A percentile compares a stretch with the other conserved stretches of the same genome.
Evolutionary conservation across 1,140 invertebrate species (phyloP).

Genomic region (Drosophila novamexicana): DNA sequence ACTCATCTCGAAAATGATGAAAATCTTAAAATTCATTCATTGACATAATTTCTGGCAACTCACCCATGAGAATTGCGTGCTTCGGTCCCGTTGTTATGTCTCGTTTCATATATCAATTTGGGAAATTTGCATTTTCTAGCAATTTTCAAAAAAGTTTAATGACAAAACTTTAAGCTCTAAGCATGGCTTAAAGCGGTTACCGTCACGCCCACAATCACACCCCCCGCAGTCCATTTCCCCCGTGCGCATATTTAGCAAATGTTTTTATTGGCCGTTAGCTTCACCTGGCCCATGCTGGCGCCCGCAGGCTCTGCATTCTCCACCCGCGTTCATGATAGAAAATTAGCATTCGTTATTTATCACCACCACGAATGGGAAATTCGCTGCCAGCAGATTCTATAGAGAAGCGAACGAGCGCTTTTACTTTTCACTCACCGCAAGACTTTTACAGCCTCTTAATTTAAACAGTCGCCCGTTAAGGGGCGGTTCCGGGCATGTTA

Average conservation of each 20-base stretch:
- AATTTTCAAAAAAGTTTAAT: slow-evolving; percentile 42
- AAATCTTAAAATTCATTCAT: slow-evolving; percentile 25
- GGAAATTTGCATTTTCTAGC: slow-evolving; percentile 45
- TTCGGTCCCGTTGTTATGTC: slow-evolving; percentile 31
- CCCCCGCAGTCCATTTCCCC: neutral
- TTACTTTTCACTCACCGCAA: slow-evolving; percentile 78
- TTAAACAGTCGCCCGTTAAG: slow-evolving; percentile 64
- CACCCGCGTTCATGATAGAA: slow-evolving; percentile 43
- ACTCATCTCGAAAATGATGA: slow-evolving; percentile 2
- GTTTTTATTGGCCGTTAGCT: slow-evolving; percentile 78
- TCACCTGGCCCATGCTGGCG: slow-evolving; percentile 58
- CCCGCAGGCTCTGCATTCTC: neutral
- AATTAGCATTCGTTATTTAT: slow-evolving; percentile 75
- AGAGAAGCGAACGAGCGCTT: slow-evolving; percentile 36
- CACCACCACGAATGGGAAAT: slow-evolving; percentile 42
- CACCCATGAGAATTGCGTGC: slow-evolving; percentile 16
- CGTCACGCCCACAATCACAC: neutral
- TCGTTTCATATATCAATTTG: slow-evolving; percentile 45
- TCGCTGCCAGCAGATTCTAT: slow-evolving; percentile 36
- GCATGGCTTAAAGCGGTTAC: slow-evolving; percentile 35
- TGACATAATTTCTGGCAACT: slow-evolving; percentile 10
- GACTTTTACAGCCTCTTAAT: slow-evolving; percentile 83
- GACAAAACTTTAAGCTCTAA: slow-evolving; percentile 45
- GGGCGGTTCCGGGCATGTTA: slow-evolving; percentile 23
- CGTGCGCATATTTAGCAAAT: slow-evolving; percentile 54